phyloP scores from a whole-genome alignment of 1,140 invertebrate species.

The Leptinotarsa undecemlineata region DNA sequence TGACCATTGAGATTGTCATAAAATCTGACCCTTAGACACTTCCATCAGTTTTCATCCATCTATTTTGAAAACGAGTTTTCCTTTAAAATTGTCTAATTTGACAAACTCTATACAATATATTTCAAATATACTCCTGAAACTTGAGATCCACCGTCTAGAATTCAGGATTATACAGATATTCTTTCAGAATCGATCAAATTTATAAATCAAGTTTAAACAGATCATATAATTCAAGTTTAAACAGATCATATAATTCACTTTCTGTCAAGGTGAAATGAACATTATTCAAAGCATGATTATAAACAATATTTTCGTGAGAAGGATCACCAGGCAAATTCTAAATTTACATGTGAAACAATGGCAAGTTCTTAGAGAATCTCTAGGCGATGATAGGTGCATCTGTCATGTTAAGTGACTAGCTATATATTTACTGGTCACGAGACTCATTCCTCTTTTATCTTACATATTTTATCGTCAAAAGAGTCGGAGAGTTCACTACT shows the following conservation, averaged over 20 bases:
- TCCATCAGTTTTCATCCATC: no score
- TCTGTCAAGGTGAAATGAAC: not conserved
- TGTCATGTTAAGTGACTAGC: slow-evolving; percentile 12
- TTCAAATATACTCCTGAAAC: no score
- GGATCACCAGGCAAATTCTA: not conserved
- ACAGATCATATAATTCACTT: not conserved
- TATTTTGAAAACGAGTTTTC: no score
- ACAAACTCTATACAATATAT: no score
- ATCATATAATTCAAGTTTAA: not conserved
- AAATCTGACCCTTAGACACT: no score
- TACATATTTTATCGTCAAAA: not conserved
- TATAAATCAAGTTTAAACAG: not conserved
- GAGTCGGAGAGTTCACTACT: not conserved
- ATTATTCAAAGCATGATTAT: not conserved
- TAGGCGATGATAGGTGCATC: slow-evolving; percentile 12
- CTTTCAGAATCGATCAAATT: no score
- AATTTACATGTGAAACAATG: slow-evolving; percentile 12
- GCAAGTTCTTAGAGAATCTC: not conserved
- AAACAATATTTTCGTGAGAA: not conserved
- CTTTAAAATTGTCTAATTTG: no score
- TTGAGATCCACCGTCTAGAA: no score
- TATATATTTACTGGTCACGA: slow-evolving; percentile 17
- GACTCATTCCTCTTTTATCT: slow-evolving; percentile 7
- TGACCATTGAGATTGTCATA: no score
- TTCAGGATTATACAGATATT: no score